Evolutionary conservation across 2,113 vertebrate species (phyloP).

Genomic region (Uropsilus gracilis): DNA sequence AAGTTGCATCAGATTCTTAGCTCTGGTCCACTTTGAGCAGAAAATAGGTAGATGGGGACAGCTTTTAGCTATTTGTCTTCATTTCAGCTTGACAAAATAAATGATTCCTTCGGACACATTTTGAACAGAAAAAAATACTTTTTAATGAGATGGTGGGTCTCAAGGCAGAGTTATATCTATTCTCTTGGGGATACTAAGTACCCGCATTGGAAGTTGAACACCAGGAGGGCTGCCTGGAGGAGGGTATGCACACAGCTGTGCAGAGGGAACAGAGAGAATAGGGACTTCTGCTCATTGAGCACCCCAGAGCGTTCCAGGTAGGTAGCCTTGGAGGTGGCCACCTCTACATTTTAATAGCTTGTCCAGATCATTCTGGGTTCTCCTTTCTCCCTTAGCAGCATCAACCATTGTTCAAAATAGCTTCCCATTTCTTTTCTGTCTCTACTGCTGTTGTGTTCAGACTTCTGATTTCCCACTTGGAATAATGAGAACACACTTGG

Average conservation of each 20-base stretch:
- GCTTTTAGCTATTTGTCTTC: background rate
- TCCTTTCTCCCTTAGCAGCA: background rate
- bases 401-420: fast-evolving
- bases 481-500: fast-evolving
- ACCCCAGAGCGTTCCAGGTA: fast-evolving
- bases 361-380: too few relatives aligned
- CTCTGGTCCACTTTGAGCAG: background rate
- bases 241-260: fast-evolving
- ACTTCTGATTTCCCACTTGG: background rate
- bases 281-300: fast-evolving
- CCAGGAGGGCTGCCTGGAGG: background rate
- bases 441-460: background rate
- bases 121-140: background rate
- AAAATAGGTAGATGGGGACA: background rate
- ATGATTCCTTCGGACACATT: background rate
- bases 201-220: background rate
- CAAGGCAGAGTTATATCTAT: background rate
- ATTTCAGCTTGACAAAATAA: background rate
- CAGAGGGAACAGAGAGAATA: background rate
- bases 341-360: fast-evolving
- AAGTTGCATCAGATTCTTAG: background rate
- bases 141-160: background rate
- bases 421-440: fast-evolving
- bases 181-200: background rate
- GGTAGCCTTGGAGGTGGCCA: fast-evolving